Evolutionary conservation across 2,888 invertebrate genomes (phyloP), one percentile per base, ranked within the genome.

Genomic region (Drosophila longiperda): DNA sequence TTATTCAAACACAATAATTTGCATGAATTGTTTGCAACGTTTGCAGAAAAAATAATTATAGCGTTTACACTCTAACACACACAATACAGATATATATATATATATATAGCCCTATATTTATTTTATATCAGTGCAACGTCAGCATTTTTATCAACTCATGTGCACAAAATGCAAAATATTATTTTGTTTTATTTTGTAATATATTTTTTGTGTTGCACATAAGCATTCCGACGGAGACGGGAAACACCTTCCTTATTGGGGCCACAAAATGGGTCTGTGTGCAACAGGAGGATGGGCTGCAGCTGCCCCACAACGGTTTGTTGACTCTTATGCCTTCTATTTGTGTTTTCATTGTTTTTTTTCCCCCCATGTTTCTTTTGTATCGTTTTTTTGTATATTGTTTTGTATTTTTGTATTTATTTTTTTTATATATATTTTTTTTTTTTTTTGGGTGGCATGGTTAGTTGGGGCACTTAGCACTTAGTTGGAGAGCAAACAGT

Each of bases 401-500:
- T 59, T 42, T 55, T 55, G 29, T 49, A 40, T 50, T 36, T 20
- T 45, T 38, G 33, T 29, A 29, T 29, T 42, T 58, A 17, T 33
- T 45, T 40, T n/a, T 33, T 26, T 15, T 48, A n/a, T n/a, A n/a
- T n/a, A n/a, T n/a, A n/a, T n/a, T 34, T 45, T 23, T 42, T 32
- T 42, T 33, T 45, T 48, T 40, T 57, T 55, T 20, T n/a, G 12
- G 12, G 12, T 40, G 9, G n/a, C 9, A 1, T 9, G 20, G 7
- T 3, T 3, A 20, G 20, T 2, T 3, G 33, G 38, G 80, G 57
- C 80, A 82, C 82, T 82, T 73, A 77, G 66, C 67, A 70, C 45
- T 45, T 45, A 79, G 69, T 73, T 78, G 73, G 65, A 69, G 84
- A 58, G 82, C 78, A 84, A 84, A 83, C 79, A 83, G 76, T 82